Evolutionary conservation across 2,113 vertebrate genomes (phyloP), one percentile per base, ranked within the genome.

Genomic region (Phoxinus phoxinus): DNA sequence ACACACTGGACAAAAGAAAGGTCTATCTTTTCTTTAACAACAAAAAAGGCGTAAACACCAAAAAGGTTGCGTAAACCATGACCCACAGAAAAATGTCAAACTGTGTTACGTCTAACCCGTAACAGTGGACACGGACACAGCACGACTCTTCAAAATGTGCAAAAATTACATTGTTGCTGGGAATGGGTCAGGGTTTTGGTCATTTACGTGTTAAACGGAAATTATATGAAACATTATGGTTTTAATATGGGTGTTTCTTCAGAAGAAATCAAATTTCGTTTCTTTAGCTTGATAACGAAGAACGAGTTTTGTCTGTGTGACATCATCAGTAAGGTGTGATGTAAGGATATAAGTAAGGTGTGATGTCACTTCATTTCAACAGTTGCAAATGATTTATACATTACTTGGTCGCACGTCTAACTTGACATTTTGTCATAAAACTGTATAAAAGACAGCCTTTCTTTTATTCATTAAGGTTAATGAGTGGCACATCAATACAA

Each of bases 401-500:
- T 84, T 65, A 30, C 37, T 78, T 78, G 13, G 81, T 82, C 65
- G 76, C 82, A 85, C 61, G 87, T 80, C 87, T 84, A 87, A 85
- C 81, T 83, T 90, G 90, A 81, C 53, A 37, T 86, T 87, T 84
- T 84, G 86, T 89, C 88, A 81, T 87, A 91, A 87, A 91, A 88
- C 88, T 84, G 80, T 90, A 88, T 86, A 86, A 90, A 84, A 87
- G 84, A 87, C 76, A 56, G 48, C 53, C 73, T 83, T 75, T 69
- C 83, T 11, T 71, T 82, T 86, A 44, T 81, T 86, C 32, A 83
- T 88, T 89, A 87, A 89, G 84, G 73, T 13, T 67, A 85, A 91
- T 88, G 72, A 89, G 65, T 90, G 81, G 86, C 89, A 92, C 85
- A 91, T 91, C 89, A 92, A 93, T 94, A 93, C 93, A 92, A 90